Base-by-base conservation (phyloP, 2,797 vertebrate species). In the Hybognathus amarus region DNA sequence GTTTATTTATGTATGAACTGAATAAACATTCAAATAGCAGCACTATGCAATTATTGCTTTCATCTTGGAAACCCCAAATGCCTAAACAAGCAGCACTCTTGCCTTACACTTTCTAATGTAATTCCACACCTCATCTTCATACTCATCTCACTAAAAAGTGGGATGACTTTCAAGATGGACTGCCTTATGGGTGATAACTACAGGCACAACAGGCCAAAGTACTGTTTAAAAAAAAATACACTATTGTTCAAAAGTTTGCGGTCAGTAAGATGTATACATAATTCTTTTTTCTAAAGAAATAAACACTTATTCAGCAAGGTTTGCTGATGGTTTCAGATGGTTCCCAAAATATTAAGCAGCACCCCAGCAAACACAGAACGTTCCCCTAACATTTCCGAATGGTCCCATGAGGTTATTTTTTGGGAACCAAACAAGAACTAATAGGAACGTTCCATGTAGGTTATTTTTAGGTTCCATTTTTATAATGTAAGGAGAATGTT, bases 1-100 rank as follows among this genome's bases (percentile, higher is more conserved):
- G 86, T 93, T 94, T 93, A 90, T 92, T 89, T 86, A 64, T 88
- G 56, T 66, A 38, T 79, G 50, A 76, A 69, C 50, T 74, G 36
- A 56, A 52, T 52, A 87, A 73, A 86, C 81, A 76, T 73, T 18
- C 18, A 68, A 70, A 47, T 22, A 36, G 54, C 30, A 66, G 78
- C 56, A 70, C 76, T 85, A 80, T 88, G 40, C 78, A 83, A 30
- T 79, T 79, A 85, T 77, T 84, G 56, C 79, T 70, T 66, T 63
- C 22, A 4, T n/a, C n/a, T 63, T 40, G 47, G 13, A 45, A 68
- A n/a, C 18, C 47, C 22, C 5, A 36, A 64, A 69, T 33, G 69
- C 40, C 54, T 78, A 87, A 77, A 78, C 80, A 82, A 68, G 36
- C 77, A 75, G 42, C 73, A 69, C 27, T 67, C 17, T 18, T 54